These are phyloP conservation scores for Herpailurus yagouaroundi DNA, from an alignment of 2,113 vertebrate species.

Conservation along the genomic window DNA sequence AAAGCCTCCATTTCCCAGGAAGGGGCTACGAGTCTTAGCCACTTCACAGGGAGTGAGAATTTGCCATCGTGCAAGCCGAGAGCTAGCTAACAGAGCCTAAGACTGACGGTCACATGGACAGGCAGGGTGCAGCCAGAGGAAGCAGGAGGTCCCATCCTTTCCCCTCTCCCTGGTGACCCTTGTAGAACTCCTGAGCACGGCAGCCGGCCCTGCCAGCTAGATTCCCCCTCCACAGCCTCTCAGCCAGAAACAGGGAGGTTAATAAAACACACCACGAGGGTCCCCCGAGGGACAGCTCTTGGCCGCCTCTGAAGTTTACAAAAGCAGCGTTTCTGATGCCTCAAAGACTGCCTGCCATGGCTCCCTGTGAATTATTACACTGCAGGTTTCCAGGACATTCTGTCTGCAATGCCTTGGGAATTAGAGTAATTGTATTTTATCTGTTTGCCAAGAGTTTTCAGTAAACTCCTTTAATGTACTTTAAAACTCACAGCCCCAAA, in stretches of 20 bases:
- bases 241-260: slow-evolving; percentile 48
- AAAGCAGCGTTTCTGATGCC: slow-evolving; percentile 48
- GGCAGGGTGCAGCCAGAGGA: neutral
- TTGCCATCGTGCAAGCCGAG: neutral
- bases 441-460: slow-evolving; percentile 79
- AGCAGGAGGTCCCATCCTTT: neutral
- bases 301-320: slow-evolving; percentile 68
- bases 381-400: slow-evolving; percentile 68
- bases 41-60: neutral
- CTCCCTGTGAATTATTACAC: slow-evolving; percentile 62
- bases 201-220: neutral
- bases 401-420: slow-evolving; percentile 54
- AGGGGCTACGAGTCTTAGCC: neutral
- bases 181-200: neutral
- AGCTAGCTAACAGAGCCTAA: neutral
- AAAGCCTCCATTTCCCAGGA: neutral
- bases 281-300: slow-evolving; percentile 47
- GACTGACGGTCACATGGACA: neutral
- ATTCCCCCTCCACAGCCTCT: slow-evolving; percentile 8
- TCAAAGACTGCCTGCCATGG: slow-evolving; percentile 39
- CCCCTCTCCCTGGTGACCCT: neutral
- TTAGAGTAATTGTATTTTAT: slow-evolving; percentile 76
- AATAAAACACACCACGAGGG: neutral
- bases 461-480: slow-evolving; percentile 68
- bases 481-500: slow-evolving; percentile 44